Evolutionary conservation across 1,140 invertebrate genomes (phyloP).

Genomic region (Orius insidiosus): DNA sequence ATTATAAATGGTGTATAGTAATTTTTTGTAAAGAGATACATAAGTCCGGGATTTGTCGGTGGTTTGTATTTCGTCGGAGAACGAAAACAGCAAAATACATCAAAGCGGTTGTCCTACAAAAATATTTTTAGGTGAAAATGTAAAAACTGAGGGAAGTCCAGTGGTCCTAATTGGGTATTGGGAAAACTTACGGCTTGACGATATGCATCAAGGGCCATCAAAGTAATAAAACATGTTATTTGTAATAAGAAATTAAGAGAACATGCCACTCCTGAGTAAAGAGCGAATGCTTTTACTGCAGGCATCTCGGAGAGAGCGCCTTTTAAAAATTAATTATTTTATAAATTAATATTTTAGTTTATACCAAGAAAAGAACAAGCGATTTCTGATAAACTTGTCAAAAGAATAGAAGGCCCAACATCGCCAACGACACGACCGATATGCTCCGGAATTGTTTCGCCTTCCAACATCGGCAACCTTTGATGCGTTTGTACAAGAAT

Average conservation of each 20-base stretch:
- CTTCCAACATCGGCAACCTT: conserved; percentile 40
- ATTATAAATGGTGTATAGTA: conserved; percentile 77
- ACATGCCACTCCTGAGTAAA: conserved; percentile 91
- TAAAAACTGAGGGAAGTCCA: no score
- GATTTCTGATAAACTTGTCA: conserved; percentile 84
- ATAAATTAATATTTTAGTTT: no score
- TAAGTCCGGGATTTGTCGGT: conserved; percentile 41
- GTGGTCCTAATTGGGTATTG: no score
- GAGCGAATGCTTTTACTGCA: conserved; percentile 87
- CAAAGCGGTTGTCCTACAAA: conserved; percentile 45
- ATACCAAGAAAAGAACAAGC: conserved; percentile 87
- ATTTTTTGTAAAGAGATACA: conserved; percentile 73
- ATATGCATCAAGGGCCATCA: conserved; percentile 74
- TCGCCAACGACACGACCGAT: conserved; percentile 77
- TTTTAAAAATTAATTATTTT: conserved; percentile 21
- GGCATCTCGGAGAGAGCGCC: conserved; percentile 94
- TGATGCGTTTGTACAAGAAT: conserved; percentile 86
- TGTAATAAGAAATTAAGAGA: conserved; percentile 92
- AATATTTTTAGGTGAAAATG: no score
- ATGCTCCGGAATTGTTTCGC: conserved; percentile 67
- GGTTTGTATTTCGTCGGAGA: conserved; percentile 43
- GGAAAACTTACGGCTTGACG: conserved; percentile 43
- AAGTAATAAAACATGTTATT: conserved; percentile 87
- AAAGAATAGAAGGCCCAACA: conserved; percentile 88
- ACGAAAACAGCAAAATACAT: conserved; percentile 68